phyloP scores from a whole-genome alignment of 1,140 invertebrate genomes.

The Pogonomyrmex californicus region DNA sequence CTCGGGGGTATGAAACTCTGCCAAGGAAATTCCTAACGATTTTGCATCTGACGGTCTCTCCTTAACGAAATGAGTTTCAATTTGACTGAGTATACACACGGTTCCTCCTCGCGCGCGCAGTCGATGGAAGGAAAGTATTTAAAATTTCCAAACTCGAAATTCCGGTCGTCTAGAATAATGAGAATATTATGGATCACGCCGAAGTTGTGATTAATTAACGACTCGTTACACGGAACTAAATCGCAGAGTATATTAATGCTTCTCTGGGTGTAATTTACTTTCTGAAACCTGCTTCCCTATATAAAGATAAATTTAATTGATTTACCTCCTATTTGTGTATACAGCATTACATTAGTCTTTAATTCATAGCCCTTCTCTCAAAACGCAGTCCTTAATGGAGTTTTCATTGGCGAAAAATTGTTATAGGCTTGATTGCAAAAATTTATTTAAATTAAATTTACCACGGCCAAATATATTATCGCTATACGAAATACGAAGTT shows the following conservation, averaged over 20 bases:
- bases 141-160: conserved; percentile 50
- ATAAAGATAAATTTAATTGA: conserved; percentile 43
- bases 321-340: conserved; percentile 21
- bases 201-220: conserved; percentile 59
- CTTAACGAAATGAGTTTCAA: conserved; percentile 74
- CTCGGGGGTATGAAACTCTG: conserved; percentile 59
- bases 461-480: background rate
- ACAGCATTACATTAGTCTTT: background rate
- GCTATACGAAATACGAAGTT: background rate
- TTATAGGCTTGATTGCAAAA: background rate
- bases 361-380: background rate
- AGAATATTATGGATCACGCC: conserved; percentile 58
- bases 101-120: background rate
- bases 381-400: background rate
- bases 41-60: conserved; percentile 64
- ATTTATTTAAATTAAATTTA: conserved; percentile 19
- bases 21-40: conserved; percentile 45
- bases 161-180: conserved; percentile 55
- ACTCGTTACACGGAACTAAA: conserved; percentile 39
- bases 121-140: conserved; percentile 34
- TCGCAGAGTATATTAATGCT: conserved; percentile 33
- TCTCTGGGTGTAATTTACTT: conserved; percentile 52
- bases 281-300: conserved; percentile 12
- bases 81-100: conserved; percentile 57
- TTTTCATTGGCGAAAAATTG: conserved; percentile 7